Conservation (phyloP, 2,113 vertebrate species). For the Zosterops lateralis region DNA sequence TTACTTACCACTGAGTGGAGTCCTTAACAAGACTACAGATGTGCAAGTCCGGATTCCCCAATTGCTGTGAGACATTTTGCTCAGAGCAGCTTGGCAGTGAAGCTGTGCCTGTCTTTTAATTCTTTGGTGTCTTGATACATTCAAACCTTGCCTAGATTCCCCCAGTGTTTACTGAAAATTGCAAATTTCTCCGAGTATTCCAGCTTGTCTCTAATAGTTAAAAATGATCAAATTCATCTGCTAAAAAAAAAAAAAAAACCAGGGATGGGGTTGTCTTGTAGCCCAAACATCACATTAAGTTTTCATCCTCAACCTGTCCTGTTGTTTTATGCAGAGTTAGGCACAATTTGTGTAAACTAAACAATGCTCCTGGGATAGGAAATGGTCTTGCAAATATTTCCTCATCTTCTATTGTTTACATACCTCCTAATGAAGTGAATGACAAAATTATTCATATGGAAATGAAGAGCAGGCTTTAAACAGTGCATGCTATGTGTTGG, state of each 20-base stretch:
- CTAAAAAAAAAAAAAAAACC: not conserved
- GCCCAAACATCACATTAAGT: not conserved
- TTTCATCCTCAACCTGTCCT: not conserved
- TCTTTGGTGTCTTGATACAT: not conserved
- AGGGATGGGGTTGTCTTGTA: not conserved
- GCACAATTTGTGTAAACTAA: not conserved
- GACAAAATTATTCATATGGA: not conserved
- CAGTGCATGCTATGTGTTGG: not conserved
- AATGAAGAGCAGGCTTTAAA: not conserved
- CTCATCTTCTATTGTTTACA: not conserved
- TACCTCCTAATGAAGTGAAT: not conserved
- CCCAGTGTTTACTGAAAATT: not conserved
- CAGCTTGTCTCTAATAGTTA: not conserved
- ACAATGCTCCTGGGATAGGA: not conserved
- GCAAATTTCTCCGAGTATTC: not conserved
- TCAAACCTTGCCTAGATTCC: not conserved
- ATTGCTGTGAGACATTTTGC: not conserved
- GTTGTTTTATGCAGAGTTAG: not conserved
- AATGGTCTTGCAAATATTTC: not conserved
- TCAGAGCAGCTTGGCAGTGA: not conserved
- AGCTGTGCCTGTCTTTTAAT: not conserved
- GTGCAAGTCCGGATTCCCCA: not conserved
- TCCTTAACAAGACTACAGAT: conserved; percentile 9
- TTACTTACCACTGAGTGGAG: conserved; percentile 33
- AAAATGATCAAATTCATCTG: not conserved